These are phyloP conservation scores for Mustela lutreola DNA, from an alignment of 2,113 vertebrate genomes.

Conservation along the genomic window DNA sequence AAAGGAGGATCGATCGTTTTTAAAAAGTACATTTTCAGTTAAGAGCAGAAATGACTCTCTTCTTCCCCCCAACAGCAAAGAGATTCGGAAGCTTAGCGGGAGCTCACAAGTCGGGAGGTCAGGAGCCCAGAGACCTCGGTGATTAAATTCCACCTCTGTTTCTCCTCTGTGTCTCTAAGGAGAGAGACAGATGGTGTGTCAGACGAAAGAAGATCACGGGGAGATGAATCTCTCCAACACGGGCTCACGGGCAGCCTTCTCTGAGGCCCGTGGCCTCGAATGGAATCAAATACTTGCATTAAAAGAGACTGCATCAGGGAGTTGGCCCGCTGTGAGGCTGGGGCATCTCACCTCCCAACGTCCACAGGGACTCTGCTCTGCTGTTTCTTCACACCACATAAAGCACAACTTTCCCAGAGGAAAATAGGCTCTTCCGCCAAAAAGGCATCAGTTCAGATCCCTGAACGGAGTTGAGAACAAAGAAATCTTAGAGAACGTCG, in stretches of 20 bases:
- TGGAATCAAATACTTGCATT: not conserved
- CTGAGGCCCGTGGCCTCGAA: not conserved
- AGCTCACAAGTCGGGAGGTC: constrained; percentile 15
- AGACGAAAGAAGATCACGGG: not conserved
- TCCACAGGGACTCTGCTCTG: not conserved
- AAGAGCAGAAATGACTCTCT: not conserved
- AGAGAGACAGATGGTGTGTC: constrained; percentile 55
- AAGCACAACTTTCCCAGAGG: not conserved
- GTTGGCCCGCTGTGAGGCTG: not conserved
- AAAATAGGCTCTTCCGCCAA: not conserved
- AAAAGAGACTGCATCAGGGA: not conserved
- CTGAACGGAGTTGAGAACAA: constrained; percentile 53
- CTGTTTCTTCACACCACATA: not conserved
- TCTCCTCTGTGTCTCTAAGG: constrained; percentile 35
- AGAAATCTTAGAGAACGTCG: constrained; percentile 63
- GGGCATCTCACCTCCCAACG: not conserved
- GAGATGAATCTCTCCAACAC: constrained; percentile 17
- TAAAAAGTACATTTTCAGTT: not conserved
- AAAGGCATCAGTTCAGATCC: constrained; percentile 53
- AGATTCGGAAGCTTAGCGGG: not conserved
- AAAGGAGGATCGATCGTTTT: not conserved
- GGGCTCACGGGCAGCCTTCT: constrained; percentile 11
- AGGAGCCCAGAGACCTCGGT: not conserved
- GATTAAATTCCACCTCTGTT: constrained; percentile 51
- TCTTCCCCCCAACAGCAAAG: not conserved